Evolutionary conservation across 2,113 vertebrate species (phyloP).

Genomic region (Xiphophorus maculatus): DNA sequence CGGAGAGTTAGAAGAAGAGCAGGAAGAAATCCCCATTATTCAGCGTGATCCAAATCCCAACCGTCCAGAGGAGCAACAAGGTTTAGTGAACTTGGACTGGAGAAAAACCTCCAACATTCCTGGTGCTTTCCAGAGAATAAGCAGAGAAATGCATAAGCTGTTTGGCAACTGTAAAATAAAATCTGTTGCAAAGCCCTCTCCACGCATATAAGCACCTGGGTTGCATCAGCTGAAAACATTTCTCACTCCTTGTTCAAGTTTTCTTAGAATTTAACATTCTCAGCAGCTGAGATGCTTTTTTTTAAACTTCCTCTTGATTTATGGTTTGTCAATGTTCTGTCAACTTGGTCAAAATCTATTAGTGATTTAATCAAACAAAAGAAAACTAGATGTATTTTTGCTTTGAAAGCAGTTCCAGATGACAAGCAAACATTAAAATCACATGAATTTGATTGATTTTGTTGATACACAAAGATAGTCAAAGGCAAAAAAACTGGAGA

Average conservation of each 20-base stretch:
- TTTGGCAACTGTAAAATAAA: slow-evolving; percentile 40
- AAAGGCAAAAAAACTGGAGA: too few relatives aligned
- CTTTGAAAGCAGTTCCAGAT: too few relatives aligned
- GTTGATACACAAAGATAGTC: too few relatives aligned
- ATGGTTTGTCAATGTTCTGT: neutral
- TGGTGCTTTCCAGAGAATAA: slow-evolving; percentile 28
- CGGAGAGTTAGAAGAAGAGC: slow-evolving; percentile 32
- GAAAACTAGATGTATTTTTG: too few relatives aligned
- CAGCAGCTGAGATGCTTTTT: neutral
- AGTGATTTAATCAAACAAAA: too few relatives aligned
- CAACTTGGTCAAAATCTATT: too few relatives aligned
- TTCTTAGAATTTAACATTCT: neutral
- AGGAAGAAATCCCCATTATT: slow-evolving; percentile 54
- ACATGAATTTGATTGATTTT: too few relatives aligned
- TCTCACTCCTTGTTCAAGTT: slow-evolving; percentile 1
- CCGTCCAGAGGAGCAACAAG: slow-evolving; percentile 64
- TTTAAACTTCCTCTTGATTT: neutral
- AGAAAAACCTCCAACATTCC: slow-evolving; percentile 26
- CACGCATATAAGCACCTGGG: slow-evolving; percentile 16
- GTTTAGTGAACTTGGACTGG: slow-evolving; percentile 49
- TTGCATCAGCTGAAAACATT: neutral
- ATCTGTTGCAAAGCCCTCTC: slow-evolving; percentile 20
- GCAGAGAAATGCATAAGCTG: slow-evolving; percentile 18
- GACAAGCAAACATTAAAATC: too few relatives aligned
- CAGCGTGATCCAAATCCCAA: slow-evolving; percentile 59